A percentile compares a stretch with the other conserved stretches of the same genome.
These are phyloP conservation scores for Hypotaenidia philippensis DNA, from an alignment of 2,797 vertebrate species.

Conservation along the genomic window DNA sequence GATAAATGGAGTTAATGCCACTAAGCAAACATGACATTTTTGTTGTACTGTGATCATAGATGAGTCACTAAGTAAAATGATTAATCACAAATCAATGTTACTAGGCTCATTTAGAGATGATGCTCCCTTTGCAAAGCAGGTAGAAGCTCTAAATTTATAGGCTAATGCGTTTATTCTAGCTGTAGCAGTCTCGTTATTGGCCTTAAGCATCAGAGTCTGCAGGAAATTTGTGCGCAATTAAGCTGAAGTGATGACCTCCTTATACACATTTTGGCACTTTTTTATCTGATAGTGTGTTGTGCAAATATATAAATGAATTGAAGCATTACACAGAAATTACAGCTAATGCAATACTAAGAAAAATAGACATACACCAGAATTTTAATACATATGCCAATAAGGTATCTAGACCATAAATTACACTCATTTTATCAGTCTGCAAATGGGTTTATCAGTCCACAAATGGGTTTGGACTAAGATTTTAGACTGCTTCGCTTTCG, in stretches of 20 bases:
- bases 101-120: constrained; percentile 81
- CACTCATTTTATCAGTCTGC: constrained; percentile 73
- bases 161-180: constrained; percentile 82
- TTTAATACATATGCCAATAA: constrained; percentile 76
- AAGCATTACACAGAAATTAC: constrained; percentile 80
- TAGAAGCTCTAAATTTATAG: constrained; percentile 78
- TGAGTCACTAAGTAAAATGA: constrained; percentile 83
- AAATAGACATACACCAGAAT: constrained; percentile 71
- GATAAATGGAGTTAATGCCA: constrained; percentile 81
- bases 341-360: constrained; percentile 77
- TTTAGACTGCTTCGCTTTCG: constrained; percentile 58
- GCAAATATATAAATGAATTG: constrained; percentile 81
- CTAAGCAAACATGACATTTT: constrained; percentile 82
- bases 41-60: constrained; percentile 78
- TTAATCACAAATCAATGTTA: constrained; percentile 85
- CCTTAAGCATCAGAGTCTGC: constrained; percentile 66
- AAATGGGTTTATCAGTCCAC: constrained; percentile 73
- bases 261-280: constrained; percentile 77
- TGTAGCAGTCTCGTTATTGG: constrained; percentile 76
- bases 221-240: constrained; percentile 83
- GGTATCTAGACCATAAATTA: constrained; percentile 58
- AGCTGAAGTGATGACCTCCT: constrained; percentile 77
- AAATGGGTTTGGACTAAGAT: constrained; percentile 70
- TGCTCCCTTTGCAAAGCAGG: constrained; percentile 74
- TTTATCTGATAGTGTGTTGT: constrained; percentile 74